phyloP scores from a whole-genome alignment of 2,113 vertebrate species.

The Ascaphus truei region DNA sequence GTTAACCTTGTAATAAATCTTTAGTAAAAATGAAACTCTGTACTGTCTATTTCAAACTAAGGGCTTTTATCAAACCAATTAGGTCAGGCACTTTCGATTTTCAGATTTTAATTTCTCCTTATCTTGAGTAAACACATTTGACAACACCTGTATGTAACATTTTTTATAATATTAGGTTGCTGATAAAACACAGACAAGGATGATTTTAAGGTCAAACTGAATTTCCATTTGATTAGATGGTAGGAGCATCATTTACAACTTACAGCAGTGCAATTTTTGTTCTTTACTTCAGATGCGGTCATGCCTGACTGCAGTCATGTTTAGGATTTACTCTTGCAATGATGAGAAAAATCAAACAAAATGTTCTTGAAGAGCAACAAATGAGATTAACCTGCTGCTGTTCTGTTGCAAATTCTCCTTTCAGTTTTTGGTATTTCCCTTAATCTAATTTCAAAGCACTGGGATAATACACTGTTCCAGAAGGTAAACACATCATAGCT shows the following conservation, averaged over 20 bases:
- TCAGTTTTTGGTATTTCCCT: too few relatives aligned
- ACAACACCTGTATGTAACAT: background rate
- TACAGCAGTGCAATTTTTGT: background rate
- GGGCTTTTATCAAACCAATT: too few relatives aligned
- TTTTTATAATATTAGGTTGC: background rate
- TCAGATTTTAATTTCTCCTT: background rate
- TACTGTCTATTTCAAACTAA: too few relatives aligned
- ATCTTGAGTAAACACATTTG: background rate
- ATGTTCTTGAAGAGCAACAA: background rate
- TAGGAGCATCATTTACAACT: background rate
- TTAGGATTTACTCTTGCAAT: background rate
- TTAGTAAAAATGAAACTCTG: too few relatives aligned
- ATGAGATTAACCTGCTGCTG: background rate
- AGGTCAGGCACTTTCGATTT: background rate
- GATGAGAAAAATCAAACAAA: background rate
- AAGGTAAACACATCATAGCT: too few relatives aligned
- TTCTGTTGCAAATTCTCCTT: background rate
- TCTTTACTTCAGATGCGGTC: background rate
- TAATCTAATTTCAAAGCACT: too few relatives aligned
- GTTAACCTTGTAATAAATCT: too few relatives aligned
- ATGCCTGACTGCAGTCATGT: background rate
- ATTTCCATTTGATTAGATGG: background rate
- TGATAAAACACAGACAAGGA: background rate
- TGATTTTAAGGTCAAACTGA: background rate
- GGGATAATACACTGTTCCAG: too few relatives aligned